Base-by-base conservation (phyloP, 2,113 vertebrate genomes). In the Syngnathus floridae region DNA sequence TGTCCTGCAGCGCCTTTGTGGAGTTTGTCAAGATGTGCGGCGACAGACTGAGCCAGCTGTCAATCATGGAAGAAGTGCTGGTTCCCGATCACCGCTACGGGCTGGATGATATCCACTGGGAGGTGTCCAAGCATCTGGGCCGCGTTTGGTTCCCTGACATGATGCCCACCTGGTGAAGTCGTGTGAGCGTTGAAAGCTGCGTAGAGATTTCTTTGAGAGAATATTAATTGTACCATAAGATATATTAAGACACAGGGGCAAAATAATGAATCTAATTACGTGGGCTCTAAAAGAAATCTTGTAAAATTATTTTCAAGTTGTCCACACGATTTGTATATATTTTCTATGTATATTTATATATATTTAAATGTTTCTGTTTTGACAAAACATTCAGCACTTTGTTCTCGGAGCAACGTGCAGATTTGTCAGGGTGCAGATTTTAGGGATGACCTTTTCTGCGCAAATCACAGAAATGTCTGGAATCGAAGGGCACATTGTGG, bases 11-110 rank as follows among this genome's bases (percentile, higher is more conserved):
- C 89, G 95, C 95, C 80, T 98, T 99, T 36, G 96, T 99, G 45
- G 94, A 98, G 86, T 97, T 98, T 61, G 96, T 98, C 58, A 96
- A 95, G 88, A 95, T 98, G 95, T 98, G 95, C 26, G 95, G 95
- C 0, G 90, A 93, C 58, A 93, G 95, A 62, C 91, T 98, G 62
- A 93, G 93, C 31, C 95, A 98, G 63, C 90, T 98, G 52, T 98
- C 96, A 35, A 96, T 98, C 79, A 98, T 97, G 96, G 96, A 98
- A 90, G 96, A 98, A 74, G 96, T 98, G 37, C 80, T 98, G 82
- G 91, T 98, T 81, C 95, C 96, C 66, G 96, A 98, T 83, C 94
- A 96, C 76, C 93, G 92, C 67, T 98, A 95, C 59, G 93, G 86
- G 83, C 89, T 97, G 80, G 95, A 98, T 76, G 95, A 98, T 78